Evolutionary conservation across 2,113 vertebrate species (phyloP).

Genomic region (Sterrhoptilus dennistouni): DNA sequence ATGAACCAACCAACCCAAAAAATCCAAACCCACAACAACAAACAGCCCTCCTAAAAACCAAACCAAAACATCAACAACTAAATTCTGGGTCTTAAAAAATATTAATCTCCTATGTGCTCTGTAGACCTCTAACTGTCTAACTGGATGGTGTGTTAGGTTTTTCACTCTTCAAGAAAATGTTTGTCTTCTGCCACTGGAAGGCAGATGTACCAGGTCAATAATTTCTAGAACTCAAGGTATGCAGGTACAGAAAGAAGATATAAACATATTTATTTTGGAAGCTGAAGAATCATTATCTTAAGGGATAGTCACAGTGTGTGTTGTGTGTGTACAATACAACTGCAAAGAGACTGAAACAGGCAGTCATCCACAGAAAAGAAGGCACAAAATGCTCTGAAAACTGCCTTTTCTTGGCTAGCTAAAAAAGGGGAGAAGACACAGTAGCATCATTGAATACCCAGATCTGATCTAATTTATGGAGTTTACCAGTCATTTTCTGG

Average conservation of each 20-base stretch:
- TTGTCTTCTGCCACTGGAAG: neutral
- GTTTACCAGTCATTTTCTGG: neutral
- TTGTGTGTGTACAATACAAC: too few relatives aligned
- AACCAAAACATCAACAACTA: neutral
- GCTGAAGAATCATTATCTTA: neutral
- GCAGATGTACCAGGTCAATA: neutral
- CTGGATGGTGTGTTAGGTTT: neutral
- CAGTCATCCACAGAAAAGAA: neutral
- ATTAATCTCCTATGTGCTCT: neutral
- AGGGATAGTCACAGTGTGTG: accelerated
- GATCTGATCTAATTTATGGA: neutral
- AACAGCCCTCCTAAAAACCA: neutral
- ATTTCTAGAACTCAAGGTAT: neutral
- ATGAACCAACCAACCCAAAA: neutral
- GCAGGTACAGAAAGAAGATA: neutral
- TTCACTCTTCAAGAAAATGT: neutral
- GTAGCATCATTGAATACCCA: neutral
- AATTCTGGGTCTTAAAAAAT: neutral
- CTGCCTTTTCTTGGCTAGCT: neutral
- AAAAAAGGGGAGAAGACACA: neutral
- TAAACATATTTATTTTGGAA: neutral
- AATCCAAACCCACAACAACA: neutral
- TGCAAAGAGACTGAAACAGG: neutral
- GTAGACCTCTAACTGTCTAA: neutral
- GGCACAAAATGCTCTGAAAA: neutral